Conservation (phyloP, 2,888 invertebrate genomes). For the Trypoxylon attenuatum region DNA sequence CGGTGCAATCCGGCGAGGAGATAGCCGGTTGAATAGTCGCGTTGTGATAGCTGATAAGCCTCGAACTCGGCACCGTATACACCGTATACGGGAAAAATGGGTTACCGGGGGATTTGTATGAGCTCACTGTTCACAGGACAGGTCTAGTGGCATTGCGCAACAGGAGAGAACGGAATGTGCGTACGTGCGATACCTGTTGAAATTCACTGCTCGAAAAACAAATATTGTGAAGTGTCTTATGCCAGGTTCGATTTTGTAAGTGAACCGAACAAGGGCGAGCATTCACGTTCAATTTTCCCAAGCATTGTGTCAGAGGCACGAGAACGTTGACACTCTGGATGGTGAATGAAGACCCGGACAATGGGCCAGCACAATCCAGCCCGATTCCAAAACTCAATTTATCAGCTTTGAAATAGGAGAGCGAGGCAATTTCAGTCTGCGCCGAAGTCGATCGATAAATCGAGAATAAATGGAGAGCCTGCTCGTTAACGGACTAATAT, state of each 20-base stretch:
- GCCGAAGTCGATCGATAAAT: constrained; percentile 26
- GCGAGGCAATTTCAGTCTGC: constrained; percentile 21
- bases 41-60: background rate
- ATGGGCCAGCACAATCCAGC: too few relatives aligned
- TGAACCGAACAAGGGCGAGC: too few relatives aligned
- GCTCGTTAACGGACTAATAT: constrained; percentile 60
- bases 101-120: background rate
- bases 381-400: too few relatives aligned
- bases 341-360: too few relatives aligned
- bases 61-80: background rate
- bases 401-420: too few relatives aligned
- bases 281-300: too few relatives aligned
- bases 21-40: background rate
- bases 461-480: constrained; percentile 46
- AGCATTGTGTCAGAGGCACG: too few relatives aligned
- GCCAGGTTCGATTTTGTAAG: too few relatives aligned
- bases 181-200: background rate
- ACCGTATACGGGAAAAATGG: background rate
- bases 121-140: background rate
- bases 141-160: background rate
- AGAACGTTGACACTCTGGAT: too few relatives aligned
- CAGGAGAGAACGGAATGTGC: too few relatives aligned
- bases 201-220: constrained; percentile 16
- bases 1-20: background rate
- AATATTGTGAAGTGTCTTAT: too few relatives aligned